These are phyloP conservation scores for Thermophis baileyi DNA, from an alignment of 2,113 vertebrate genomes.

Conservation along the genomic window DNA sequence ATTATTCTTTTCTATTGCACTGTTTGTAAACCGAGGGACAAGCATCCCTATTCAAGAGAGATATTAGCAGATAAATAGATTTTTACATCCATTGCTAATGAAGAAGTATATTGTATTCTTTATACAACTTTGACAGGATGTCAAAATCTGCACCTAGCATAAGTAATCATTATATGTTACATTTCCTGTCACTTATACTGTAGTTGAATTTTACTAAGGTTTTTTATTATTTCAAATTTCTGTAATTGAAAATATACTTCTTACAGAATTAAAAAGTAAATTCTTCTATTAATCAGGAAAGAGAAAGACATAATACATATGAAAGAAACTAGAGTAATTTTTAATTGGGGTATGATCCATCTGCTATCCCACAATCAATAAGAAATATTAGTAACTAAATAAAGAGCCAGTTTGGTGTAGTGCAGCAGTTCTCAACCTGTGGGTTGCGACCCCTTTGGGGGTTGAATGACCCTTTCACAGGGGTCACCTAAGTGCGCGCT, in stretches of 20 bases:
- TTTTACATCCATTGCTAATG: not conserved
- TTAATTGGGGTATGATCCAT: not conserved
- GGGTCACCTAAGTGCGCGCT: too few relatives aligned
- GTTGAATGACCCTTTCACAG: too few relatives aligned
- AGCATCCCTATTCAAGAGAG: not conserved
- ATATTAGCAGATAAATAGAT: not conserved
- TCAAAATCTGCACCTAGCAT: not conserved
- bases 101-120: not conserved
- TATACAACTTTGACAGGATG: not conserved
- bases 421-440: too few relatives aligned
- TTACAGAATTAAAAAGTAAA: not conserved
- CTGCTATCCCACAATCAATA: not conserved
- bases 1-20: not conserved
- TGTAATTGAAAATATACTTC: not conserved
- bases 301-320: not conserved
- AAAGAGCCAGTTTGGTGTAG: not conserved
- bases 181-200: not conserved
- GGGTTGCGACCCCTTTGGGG: too few relatives aligned
- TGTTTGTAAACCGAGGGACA: not conserved
- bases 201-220: not conserved
- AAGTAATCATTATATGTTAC: not conserved
- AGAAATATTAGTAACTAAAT: not conserved
- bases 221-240: not conserved
- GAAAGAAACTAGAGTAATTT: not conserved
- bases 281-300: not conserved